Percentiles rank a stretch among this genome's conserved stretches.
These are phyloP conservation scores for Enteromius radiatus DNA, from an alignment of 2,797 vertebrate species.

Conservation along the genomic window DNA sequence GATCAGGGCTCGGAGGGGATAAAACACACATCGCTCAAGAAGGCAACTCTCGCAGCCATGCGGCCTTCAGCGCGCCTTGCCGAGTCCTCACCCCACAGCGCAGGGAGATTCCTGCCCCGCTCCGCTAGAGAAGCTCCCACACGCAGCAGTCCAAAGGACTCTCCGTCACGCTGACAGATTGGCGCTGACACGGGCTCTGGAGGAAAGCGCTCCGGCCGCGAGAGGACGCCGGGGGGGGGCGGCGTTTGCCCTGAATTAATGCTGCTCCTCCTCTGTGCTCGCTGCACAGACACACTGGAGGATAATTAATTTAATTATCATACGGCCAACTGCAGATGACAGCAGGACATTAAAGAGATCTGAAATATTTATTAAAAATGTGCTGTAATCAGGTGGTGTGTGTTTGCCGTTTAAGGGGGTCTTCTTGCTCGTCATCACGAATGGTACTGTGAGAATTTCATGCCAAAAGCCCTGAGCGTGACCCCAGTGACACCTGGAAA, in stretches of 20 bases:
- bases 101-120: constrained; percentile 73
- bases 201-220: constrained; percentile 72
- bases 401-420: constrained; percentile 72
- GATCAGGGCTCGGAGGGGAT: neutral
- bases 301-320: constrained; percentile 87
- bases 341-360: constrained; percentile 74
- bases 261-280: constrained; percentile 74
- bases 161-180: constrained; percentile 84
- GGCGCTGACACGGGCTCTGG: constrained; percentile 80
- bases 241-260: constrained; percentile 81
- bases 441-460: neutral
- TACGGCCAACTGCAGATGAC: constrained; percentile 82
- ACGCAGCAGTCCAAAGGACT: constrained; percentile 80
- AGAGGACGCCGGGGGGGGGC: constrained; percentile 65
- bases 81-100: constrained; percentile 62
- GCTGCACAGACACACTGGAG: constrained; percentile 71
- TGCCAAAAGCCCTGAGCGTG: neutral
- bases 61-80: constrained; percentile 50
- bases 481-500: neutral
- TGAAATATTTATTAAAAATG: constrained; percentile 79
- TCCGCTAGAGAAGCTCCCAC: constrained; percentile 80
- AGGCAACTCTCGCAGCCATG: constrained; percentile 42
- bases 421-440: constrained; percentile 45
- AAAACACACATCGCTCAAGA: constrained; percentile 29
- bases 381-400: constrained; percentile 77